A percentile compares a stretch with the other conserved stretches of the same genome.
Conservation (phyloP, 2,888 invertebrate species). For the Cheilosia scutellata region DNA sequence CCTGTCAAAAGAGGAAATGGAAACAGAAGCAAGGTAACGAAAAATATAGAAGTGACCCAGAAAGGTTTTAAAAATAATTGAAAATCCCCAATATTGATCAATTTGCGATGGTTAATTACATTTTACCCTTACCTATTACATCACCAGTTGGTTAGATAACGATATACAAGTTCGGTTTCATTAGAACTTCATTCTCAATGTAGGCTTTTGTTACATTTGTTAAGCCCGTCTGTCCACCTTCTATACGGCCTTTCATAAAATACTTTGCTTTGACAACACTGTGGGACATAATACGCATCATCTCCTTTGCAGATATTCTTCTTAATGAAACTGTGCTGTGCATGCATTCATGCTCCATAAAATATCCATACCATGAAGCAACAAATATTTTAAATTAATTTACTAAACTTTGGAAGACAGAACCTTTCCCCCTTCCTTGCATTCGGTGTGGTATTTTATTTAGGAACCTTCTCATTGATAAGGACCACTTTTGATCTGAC, state of each 20-base stretch:
- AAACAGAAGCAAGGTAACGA: constrained; percentile 24
- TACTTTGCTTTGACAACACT: not conserved
- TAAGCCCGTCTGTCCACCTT: no score
- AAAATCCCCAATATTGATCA: not conserved
- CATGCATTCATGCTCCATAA: constrained; percentile 9
- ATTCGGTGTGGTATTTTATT: not conserved
- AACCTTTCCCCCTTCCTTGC: constrained; percentile 14
- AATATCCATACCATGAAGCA: not conserved
- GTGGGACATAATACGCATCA: no score
- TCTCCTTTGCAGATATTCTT: not conserved
- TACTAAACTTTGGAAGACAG: constrained; percentile 31
- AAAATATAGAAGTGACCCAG: not conserved
- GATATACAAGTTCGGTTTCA: not conserved
- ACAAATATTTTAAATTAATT: constrained; percentile 50
- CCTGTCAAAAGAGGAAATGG: constrained; percentile 29
- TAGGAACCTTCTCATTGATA: constrained; percentile 50
- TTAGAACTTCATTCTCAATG: not conserved
- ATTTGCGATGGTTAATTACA: not conserved
- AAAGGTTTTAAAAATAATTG: not conserved
- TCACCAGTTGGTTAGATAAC: no score
- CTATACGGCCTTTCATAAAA: no score
- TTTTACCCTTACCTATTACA: not conserved
- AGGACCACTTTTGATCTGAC: constrained; percentile 11
- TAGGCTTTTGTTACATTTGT: no score
- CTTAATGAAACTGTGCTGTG: constrained; percentile 21